Evolutionary conservation across 2,113 vertebrate species (phyloP), one percentile per base, ranked within the genome.

Genomic region (Dicrurus megarhynchus): DNA sequence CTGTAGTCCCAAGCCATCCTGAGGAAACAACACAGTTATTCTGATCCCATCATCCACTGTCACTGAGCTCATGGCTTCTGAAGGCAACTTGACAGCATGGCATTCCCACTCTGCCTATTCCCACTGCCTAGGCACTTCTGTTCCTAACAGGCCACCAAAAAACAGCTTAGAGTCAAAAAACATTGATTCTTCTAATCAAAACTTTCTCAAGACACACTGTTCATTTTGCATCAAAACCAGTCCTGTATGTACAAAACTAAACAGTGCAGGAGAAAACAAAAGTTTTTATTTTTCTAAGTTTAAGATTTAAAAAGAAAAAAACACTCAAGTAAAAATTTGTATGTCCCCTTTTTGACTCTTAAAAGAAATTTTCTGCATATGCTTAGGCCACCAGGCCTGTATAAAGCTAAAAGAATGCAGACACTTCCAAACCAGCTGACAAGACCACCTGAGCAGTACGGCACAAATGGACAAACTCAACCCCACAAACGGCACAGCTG

Each of bases 1-100:
- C 44, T 65, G 70, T 11, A 73, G 28, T 27, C 13, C 65, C 50
- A 39, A 67, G 50, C 39, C 49, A 37, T n/a, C 26, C 52, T 19
- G 22, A 59, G 65, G n/a, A 42, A 92, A 67, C 8, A 55, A 6
- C 41, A 27, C 1, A 3, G 21, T 41, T 53, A 44, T 33, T 70
- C 52, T 47, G 42, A 80, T 27, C 44, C n/a, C 17, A 41, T 3
- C 0, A 0, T 24, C 52, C 22, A 16, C 17, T 37, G 16, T 26
- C 9, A 27, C 28, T 33, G 64, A 80, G 35, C 17, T 80, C 1
- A 0, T 3, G 23, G 55, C 61, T 85, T 79, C 74, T 61, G 61
- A 79, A 85, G 46, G 19, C 84, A 84, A 23, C 19, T 2, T 27
- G 61, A 60, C 33, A 68, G 39, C 1, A 1, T 1, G 1, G 39